phyloP scores from a whole-genome alignment of 1,140 invertebrate species.

The Trichonephila clavipes region DNA sequence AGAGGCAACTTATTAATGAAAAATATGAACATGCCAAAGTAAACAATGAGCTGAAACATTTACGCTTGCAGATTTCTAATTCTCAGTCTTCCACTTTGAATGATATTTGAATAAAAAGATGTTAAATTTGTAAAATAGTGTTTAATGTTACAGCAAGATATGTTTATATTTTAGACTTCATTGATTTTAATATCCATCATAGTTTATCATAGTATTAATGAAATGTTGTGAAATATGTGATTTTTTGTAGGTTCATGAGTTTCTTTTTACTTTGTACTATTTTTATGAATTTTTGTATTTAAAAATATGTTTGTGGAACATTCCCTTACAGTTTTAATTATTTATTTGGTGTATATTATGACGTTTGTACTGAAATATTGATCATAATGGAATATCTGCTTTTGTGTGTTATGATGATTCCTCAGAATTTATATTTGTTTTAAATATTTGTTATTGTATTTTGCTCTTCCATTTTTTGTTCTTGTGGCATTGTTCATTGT shows the following conservation, averaged over 20 bases:
- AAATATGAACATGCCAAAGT: conserved; percentile 68
- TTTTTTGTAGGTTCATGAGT: neutral
- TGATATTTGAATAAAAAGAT: neutral
- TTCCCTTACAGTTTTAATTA: too few species aligned
- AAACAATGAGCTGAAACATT: conserved; percentile 58
- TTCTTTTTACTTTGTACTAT: too few species aligned
- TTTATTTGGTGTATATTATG: too few species aligned
- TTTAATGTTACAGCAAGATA: neutral
- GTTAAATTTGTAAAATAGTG: neutral
- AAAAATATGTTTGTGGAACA: too few species aligned
- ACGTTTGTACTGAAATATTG: too few species aligned
- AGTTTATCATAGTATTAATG: neutral
- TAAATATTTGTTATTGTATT: too few species aligned
- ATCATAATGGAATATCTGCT: too few species aligned
- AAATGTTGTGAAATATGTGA: neutral
- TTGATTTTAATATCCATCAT: neutral
- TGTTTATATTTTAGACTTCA: neutral
- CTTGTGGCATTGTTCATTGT: too few species aligned
- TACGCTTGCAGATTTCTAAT: conserved; percentile 46
- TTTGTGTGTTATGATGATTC: too few species aligned
- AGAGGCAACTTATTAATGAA: conserved; percentile 56
- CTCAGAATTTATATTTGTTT: too few species aligned
- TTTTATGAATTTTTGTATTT: too few species aligned
- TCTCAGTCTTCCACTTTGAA: conserved; percentile 31
- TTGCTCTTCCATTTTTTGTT: too few species aligned